Evolutionary conservation across 2,113 vertebrate genomes (phyloP).

Genomic region (Balaenoptera acutorostrata): DNA sequence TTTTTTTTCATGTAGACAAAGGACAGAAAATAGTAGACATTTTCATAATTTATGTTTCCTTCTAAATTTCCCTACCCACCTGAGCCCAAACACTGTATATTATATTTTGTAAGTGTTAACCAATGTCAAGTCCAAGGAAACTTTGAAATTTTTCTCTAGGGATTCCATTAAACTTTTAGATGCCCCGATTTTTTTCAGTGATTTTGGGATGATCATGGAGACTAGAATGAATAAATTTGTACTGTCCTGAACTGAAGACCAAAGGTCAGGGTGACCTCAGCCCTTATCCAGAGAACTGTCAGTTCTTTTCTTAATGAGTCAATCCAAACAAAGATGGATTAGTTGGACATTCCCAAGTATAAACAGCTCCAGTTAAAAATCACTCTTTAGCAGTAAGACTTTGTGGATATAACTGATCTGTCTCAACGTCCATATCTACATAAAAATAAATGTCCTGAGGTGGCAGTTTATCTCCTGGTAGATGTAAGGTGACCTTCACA

Average conservation of each 20-base stretch:
- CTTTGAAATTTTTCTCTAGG: background rate
- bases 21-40: background rate
- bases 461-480: background rate
- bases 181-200: background rate
- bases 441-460: background rate
- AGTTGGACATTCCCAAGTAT: background rate
- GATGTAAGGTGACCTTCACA: background rate
- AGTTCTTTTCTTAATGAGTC: background rate
- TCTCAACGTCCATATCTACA: background rate
- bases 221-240: background rate
- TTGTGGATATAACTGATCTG: background rate
- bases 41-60: constrained; percentile 17
- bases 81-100: background rate
- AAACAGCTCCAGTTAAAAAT: background rate
- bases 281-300: background rate
- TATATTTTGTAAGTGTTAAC: background rate
- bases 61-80: background rate
- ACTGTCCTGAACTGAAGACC: background rate
- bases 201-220: background rate
- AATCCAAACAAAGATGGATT: background rate
- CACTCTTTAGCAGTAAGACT: background rate
- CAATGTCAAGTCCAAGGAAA: background rate
- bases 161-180: background rate
- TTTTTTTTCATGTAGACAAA: background rate
- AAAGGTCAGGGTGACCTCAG: background rate